Base-by-base conservation (phyloP, 2,888 invertebrate genomes). In the Nephrotoma flavescens region DNA sequence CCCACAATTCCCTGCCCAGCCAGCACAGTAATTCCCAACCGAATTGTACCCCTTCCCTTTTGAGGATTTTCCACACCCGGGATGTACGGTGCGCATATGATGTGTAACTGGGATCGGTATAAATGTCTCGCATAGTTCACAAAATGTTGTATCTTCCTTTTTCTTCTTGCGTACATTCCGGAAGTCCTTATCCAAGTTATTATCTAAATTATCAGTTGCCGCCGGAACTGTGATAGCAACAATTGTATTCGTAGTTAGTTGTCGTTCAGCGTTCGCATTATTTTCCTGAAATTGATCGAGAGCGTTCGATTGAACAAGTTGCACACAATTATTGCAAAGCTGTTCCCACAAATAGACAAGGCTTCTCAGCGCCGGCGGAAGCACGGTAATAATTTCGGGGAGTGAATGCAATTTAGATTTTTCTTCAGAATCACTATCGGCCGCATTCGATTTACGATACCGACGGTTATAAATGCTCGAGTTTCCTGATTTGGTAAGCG, bases 41-140 rank as follows among this genome's bases (percentile, higher is more conserved):
- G 97, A 97, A 91, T 98, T 98, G 92, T 98, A 99, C 0, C 98
- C 99, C 90, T 96, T 96, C 86, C 97, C 96, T 41, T 95, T 94
- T 5, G 97, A 96, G 87, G 96, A 95, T 88, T 95, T 94, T 0
- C 97, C 97, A 91, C 99, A 99, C 0, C 99, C 99, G 0, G 96
- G 96, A 92, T 99, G 99, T 71, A 94, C 93, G 90, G 95, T 95
- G 45, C 96, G 94, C 97, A 99, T 97, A 92, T 99, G 99, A 89
- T 96, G 96, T 0, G 97, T 97, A 0, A 98, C 95, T 0, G 98
- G 98, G 88, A 92, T 91, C 0, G 95, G 94, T 89, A 95, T 95
- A 89, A 92, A 93, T 45, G 95, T 94, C 4, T 96, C 97, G 90
- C 99, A 99, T 52, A 99, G 92, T 91, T 99, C 98, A 92, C 99